Base-by-base conservation (phyloP, 2,888 invertebrate genomes). In the Tinea pellionella region DNA sequence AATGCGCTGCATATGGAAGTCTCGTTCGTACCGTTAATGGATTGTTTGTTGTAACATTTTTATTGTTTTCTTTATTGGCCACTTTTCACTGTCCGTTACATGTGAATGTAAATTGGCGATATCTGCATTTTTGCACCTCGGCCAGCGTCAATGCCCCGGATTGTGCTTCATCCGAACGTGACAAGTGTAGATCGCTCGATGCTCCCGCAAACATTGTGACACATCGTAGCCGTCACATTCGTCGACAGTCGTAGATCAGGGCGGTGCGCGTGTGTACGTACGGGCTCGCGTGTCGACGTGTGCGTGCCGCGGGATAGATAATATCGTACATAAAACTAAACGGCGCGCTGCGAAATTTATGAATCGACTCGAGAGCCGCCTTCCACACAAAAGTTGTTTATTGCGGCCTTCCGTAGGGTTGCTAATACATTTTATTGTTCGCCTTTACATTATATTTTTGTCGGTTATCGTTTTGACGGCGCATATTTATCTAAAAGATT, bases 371-470 rank as follows among this genome's bases (percentile, higher is more conserved):
- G 72, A 72, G 77, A 77, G 78, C 77, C 81, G 83, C 84, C 83
- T 84, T 86, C 85, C 78, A 82, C 81, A 81, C 84, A 80, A 82
- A 83, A 78, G 77, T 85, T 80, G 83, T 87, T 85, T 86, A 86
- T 83, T 72, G 72, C 77, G 62, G 65, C 67, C 69, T 66, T 70
- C 68, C 68, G 65, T 75, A 84, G 86, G 86, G 86, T 69, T 84
- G 61, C 41, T 60, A 62, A 18, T 53, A 43, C n/a, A 57, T 43
- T 57, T 42, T 24, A 57, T 61, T 61, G 30, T 57, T 61, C 57
- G 41, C 19, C 16, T 53, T 24, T 75, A 77, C 74, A 74, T 75
- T 77, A 71, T 74, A 75, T 74, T 77, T 75, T 72, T 71, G 12
- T 16, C n/a, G 16, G 13, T 47, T 47, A 47, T 47, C 13, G 47